These are phyloP conservation scores for Drosophila anceps DNA, from an alignment of 2,888 invertebrate species.

Conservation along the genomic window DNA sequence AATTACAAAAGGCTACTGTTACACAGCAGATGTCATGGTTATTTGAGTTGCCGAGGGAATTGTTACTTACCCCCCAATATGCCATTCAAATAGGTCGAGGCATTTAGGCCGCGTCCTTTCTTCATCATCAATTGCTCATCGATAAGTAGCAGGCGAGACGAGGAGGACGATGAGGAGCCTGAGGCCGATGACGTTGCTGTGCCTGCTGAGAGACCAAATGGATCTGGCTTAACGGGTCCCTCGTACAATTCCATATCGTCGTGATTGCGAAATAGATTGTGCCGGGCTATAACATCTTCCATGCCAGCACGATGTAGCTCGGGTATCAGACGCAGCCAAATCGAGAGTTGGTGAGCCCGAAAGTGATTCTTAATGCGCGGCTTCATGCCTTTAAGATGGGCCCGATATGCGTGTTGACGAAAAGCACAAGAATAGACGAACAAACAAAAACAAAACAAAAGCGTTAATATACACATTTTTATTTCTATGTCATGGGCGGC, in stretches of 20 bases:
- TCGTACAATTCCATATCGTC: slow-evolving; percentile 95
- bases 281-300: slow-evolving; percentile 94
- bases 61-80: slow-evolving; percentile 83
- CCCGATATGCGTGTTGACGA: slow-evolving; percentile 14
- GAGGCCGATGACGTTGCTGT: slow-evolving; percentile 42
- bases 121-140: slow-evolving; percentile 84
- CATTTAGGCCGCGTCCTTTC: slow-evolving; percentile 80
- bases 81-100: slow-evolving; percentile 80
- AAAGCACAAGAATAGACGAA: slow-evolving; percentile 28
- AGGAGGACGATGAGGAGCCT: slow-evolving; percentile 57
- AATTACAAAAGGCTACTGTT: slow-evolving; percentile 29
- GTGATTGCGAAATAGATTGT: slow-evolving; percentile 95
- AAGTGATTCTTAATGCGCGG: slow-evolving; percentile 97
- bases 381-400: slow-evolving; percentile 90
- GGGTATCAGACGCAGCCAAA: slow-evolving; percentile 97
- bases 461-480: slow-evolving; percentile 56
- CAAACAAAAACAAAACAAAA: slow-evolving; percentile 35
- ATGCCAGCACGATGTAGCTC: slow-evolving; percentile 95
- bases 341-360: slow-evolving; percentile 96
- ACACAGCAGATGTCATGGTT: slow-evolving; percentile 13
- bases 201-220: slow-evolving; percentile 86
- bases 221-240: slow-evolving; percentile 94
- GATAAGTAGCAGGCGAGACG: slow-evolving; percentile 81
- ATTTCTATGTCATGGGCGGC: slow-evolving; percentile 29
- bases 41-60: slow-evolving; percentile 23